Base-by-base conservation (phyloP, 2,888 invertebrate species). In the Autographa pulchrina region DNA sequence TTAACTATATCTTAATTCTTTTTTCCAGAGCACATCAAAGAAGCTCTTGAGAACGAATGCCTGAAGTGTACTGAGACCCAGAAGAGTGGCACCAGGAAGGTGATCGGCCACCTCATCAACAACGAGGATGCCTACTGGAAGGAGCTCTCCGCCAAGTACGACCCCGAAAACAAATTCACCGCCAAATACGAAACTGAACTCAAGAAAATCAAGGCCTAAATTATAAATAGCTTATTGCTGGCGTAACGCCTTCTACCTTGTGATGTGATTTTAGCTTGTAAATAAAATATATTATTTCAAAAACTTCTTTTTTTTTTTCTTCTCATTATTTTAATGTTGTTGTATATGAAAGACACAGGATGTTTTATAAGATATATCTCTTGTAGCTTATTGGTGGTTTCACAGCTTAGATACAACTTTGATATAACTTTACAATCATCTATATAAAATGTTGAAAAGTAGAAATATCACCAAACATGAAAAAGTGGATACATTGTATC, bases 81-180 rank as follows among this genome's bases (percentile, higher is more conserved):
- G 74, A 84, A 75, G 62, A 74, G 79, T 0, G 89, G 89, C 0
- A 85, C 89, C n/a, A 80, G 87, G 0, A 81, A 75, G 0, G 91
- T 93, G 14, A 90, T 93, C 70, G 65, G 62, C 0, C 86, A 91
- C 75, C 78, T 93, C 48, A 90, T 91, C 78, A 90, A 92, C 74
- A 58, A 92, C 14, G 88, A 92, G 64, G 71, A 72, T 94, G 91
- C 88, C 0, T 87, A 74, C 81, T 96, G 95, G 95, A 74, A 81
- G 0, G 79, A 93, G 69, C 88, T 96, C 16, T 82, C 84, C 25
- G 85, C 70, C 38, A 94, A 94, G 64, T 96, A 91, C 77, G 95
- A 96, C 74, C 93, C 94, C 0, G 78, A 87, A 0, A 87, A 76
- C 35, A 88, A 90, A 35, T 95, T 87, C 85, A 81, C 85, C 13